Evolutionary conservation across 37 sponge, comb jelly and placozoan species (phyloP).

Genomic region (Ianthella basta): DNA sequence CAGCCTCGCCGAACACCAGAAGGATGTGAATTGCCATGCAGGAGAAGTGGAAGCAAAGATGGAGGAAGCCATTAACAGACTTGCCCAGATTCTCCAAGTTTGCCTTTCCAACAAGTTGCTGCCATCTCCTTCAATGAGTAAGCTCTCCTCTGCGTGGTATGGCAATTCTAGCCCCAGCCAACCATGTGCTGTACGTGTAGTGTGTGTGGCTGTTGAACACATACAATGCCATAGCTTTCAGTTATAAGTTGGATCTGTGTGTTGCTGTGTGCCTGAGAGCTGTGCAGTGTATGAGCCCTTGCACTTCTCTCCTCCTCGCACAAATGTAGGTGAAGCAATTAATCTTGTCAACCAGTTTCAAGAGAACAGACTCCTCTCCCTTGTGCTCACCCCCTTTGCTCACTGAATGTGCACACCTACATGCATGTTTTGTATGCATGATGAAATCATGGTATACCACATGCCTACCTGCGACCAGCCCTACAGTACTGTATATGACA

Average conservation of each 20-base stretch:
- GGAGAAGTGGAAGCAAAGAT: neutral
- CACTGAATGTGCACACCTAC: neutral
- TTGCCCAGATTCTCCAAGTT: conserved; percentile 78
- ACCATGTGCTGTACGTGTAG: neutral
- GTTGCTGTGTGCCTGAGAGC: neutral
- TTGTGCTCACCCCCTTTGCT: conserved; percentile 22
- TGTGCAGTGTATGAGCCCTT: neutral
- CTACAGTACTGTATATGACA: too few species aligned
- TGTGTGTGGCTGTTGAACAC: too few species aligned
- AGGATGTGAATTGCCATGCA: neutral
- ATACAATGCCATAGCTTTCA: too few species aligned
- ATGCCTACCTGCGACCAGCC: too few species aligned
- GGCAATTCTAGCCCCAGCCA: too few species aligned
- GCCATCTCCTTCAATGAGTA: conserved; percentile 34
- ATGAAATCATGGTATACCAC: too few species aligned
- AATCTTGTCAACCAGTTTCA: conserved; percentile 48
- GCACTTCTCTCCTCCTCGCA: neutral
- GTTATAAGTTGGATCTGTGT: neutral
- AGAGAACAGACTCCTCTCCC: conserved; percentile 56
- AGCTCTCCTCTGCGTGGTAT: neutral
- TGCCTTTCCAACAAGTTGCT: conserved; percentile 41
- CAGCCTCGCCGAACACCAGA: neutral
- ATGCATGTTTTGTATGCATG: neutral
- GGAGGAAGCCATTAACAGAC: conserved; percentile 55
- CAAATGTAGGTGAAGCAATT: conserved; percentile 45